A percentile compares a stretch with the other conserved stretches of the same genome.
phyloP scores from a whole-genome alignment of 2,113 vertebrate genomes.

The Hypocryptadius cinnamomeus region DNA sequence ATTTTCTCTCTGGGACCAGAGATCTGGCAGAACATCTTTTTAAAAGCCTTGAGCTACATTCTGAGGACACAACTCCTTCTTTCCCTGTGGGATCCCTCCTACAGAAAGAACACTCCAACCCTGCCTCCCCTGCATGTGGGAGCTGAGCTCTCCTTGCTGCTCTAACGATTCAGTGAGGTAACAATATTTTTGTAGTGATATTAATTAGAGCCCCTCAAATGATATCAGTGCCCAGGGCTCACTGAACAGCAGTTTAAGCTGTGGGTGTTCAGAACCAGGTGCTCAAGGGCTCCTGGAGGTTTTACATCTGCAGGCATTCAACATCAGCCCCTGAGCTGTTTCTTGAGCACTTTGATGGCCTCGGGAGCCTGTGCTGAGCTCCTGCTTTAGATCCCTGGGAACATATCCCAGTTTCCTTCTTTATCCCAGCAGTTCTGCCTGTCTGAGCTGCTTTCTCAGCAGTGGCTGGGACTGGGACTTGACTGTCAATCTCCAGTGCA shows the following conservation, averaged over 20 bases:
- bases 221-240: not conserved
- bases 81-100: not conserved
- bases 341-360: not conserved
- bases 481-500: not conserved
- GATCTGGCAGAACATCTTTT: not conserved
- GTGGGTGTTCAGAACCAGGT: not conserved
- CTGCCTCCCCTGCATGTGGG: not conserved
- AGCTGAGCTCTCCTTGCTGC: not conserved
- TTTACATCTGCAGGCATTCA: not conserved
- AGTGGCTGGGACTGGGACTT: not conserved
- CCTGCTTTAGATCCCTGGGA: not conserved
- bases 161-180: not conserved
- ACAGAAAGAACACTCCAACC: not conserved
- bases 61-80: not conserved
- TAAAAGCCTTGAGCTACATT: not conserved
- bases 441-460: not conserved
- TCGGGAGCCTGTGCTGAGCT: not conserved
- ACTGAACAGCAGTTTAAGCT: not conserved
- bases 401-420: not conserved
- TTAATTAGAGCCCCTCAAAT: not conserved
- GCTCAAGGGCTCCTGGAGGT: not conserved
- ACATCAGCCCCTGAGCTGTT: not conserved
- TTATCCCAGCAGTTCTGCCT: not conserved
- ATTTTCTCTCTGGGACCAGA: not conserved
- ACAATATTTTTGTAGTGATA: not conserved